Conservation (phyloP, 1,140 invertebrate species). For the Drosophila nigromelanica region DNA sequence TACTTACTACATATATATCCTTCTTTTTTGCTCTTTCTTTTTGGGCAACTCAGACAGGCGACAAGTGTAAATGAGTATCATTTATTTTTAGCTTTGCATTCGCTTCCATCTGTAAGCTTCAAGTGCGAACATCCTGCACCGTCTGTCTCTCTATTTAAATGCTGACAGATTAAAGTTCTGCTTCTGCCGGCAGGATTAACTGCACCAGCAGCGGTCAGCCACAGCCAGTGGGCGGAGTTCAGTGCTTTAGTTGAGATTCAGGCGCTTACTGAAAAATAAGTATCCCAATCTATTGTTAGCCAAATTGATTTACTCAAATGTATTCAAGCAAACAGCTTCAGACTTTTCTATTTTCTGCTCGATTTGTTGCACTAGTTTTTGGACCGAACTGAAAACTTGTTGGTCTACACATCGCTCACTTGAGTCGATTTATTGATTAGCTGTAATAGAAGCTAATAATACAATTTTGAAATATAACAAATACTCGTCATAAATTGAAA, state of each 20-base stretch:
- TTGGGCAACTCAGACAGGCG: conserved; percentile 31
- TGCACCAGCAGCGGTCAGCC: conserved; percentile 25
- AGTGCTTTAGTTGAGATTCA: conserved; percentile 6
- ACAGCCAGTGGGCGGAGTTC: not conserved
- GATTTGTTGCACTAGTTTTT: conserved; percentile 44
- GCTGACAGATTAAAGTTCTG: conserved; percentile 35
- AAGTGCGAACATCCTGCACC: conserved; percentile 22
- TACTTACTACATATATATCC: no score
- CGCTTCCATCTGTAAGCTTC: conserved; percentile 24
- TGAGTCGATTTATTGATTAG: not conserved
- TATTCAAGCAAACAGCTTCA: conserved; percentile 16
- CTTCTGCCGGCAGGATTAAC: conserved; percentile 9
- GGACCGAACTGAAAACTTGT: not conserved
- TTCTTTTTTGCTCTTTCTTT: conserved; percentile 4
- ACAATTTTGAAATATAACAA: no score
- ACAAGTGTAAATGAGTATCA: conserved; percentile 75
- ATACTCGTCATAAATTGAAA: no score
- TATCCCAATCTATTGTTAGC: conserved; percentile 32
- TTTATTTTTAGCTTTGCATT: conserved; percentile 58
- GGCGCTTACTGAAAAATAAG: conserved; percentile 43
- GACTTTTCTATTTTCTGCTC: conserved; percentile 38
- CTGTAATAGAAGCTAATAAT: no score
- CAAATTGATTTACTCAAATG: conserved; percentile 47
- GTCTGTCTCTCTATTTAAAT: conserved; percentile 40
- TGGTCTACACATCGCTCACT: not conserved